Percentiles rank a stretch among this genome's conserved stretches.
Evolutionary conservation across 2,888 invertebrate genomes (phyloP).

Genomic region (Phyllotreta cruciferae): DNA sequence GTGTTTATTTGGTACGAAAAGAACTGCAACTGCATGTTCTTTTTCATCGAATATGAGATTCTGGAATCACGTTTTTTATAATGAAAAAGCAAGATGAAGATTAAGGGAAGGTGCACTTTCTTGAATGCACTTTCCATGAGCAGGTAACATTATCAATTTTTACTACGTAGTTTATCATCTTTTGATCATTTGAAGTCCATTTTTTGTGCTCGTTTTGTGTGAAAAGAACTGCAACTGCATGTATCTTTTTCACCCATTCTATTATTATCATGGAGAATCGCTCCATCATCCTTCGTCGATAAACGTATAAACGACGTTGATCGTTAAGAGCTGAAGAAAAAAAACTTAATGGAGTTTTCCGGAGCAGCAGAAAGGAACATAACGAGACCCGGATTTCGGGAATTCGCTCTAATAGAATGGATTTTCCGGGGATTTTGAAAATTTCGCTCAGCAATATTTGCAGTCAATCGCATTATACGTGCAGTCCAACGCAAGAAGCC

Average conservation of each 20-base stretch:
- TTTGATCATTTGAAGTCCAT: background rate
- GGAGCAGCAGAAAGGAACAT: background rate
- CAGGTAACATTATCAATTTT: too few relatives aligned
- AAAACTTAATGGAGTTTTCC: constrained; percentile 4
- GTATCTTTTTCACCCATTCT: background rate
- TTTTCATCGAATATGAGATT: too few relatives aligned
- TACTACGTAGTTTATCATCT: too few relatives aligned
- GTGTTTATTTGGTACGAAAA: too few relatives aligned
- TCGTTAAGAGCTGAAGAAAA: background rate
- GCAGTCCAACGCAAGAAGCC: too few relatives aligned
- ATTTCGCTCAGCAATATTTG: too few relatives aligned
- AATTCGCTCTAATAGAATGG: constrained; percentile 4
- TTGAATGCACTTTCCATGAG: too few relatives aligned
- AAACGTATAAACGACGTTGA: background rate
- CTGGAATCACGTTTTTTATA: too few relatives aligned
- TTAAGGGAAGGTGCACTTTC: too few relatives aligned
- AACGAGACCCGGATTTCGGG: constrained; percentile 5
- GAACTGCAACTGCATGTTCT: too few relatives aligned
- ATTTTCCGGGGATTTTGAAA: background rate
- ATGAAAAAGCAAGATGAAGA: too few relatives aligned
- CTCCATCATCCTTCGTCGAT: background rate
- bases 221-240: background rate
- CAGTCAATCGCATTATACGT: too few relatives aligned
- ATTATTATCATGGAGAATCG: background rate
- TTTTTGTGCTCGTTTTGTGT: background rate